Evolutionary conservation across 2,113 vertebrate genomes (phyloP).

Genomic region (Barnardius zonarius): DNA sequence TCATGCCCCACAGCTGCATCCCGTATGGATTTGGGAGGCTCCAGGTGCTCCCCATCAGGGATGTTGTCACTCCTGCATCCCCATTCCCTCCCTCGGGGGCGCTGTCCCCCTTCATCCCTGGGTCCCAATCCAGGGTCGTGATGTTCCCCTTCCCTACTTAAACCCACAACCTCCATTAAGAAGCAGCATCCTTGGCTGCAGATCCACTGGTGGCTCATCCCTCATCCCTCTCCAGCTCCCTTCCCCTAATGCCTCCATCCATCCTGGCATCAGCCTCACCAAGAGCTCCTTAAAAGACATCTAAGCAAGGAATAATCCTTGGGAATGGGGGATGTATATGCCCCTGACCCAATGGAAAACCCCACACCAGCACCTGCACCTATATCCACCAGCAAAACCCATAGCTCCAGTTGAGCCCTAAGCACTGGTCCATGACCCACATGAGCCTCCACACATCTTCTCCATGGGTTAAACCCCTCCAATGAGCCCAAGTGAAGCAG

Average conservation of each 20-base stretch:
- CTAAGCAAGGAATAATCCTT: background rate
- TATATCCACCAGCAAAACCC: fast-evolving
- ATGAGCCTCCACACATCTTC: background rate
- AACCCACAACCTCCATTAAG: background rate
- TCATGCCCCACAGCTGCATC: background rate
- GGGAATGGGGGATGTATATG: fast-evolving
- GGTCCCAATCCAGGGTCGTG: fast-evolving
- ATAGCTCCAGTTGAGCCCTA: background rate
- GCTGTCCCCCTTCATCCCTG: fast-evolving
- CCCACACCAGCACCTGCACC: background rate
- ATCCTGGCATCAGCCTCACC: background rate
- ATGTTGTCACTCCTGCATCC: background rate
- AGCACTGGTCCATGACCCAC: background rate
- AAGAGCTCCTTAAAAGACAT: background rate
- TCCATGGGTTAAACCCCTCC: conserved; percentile 11
- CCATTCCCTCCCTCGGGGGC: background rate
- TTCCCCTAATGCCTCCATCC: background rate
- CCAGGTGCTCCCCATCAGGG: background rate
- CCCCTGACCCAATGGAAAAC: background rate
- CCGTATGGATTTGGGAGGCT: fast-evolving
- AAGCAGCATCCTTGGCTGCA: background rate
- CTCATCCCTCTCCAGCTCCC: background rate
- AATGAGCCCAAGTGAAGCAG: background rate
- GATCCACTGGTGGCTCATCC: background rate
- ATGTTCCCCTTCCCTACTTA: background rate